Evolutionary conservation across 23 tunicate species (phyloP).

Genomic region (Pegea sp.): DNA sequence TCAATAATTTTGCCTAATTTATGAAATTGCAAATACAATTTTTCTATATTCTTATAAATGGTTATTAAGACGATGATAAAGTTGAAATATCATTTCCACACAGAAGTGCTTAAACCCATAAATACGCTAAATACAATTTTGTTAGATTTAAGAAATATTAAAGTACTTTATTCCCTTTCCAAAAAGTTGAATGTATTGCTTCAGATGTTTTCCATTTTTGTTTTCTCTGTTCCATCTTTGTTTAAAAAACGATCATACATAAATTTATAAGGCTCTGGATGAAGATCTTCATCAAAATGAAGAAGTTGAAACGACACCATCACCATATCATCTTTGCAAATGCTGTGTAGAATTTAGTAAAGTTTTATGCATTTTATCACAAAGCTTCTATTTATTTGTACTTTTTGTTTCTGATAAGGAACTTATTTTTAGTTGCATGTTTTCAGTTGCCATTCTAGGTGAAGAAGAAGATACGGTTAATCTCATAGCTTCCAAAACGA

Average conservation of each 20-base stretch:
- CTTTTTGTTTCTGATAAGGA: no score
- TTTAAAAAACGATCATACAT: conserved; percentile 4
- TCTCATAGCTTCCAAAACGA: conserved; percentile 7
- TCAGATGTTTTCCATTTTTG: conserved; percentile 3
- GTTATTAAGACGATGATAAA: no score
- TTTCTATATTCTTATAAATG: no score
- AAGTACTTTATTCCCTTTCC: conserved; percentile 3
- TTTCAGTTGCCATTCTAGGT: conserved; percentile 2
- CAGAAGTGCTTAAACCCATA: no score
- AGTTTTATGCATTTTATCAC: no score
- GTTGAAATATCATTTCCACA: no score
- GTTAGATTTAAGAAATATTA: background rate
- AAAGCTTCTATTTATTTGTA: no score
- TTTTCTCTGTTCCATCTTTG: conserved; percentile 4
- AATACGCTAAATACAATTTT: no score
- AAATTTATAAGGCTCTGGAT: conserved; percentile 1
- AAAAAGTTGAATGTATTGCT: conserved; percentile 1
- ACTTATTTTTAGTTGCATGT: background rate
- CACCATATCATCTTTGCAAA: conserved; percentile 4
- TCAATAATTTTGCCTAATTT: no score
- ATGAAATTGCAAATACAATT: no score
- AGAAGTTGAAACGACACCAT: conserved; percentile 1
- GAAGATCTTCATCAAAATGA: conserved; percentile 4
- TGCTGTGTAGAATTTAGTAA: conserved; percentile 4
- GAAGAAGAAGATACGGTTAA: conserved; percentile 3